phyloP scores from a whole-genome alignment of 2,888 invertebrate genomes.

The Gymnoscelis rufifasciata region DNA sequence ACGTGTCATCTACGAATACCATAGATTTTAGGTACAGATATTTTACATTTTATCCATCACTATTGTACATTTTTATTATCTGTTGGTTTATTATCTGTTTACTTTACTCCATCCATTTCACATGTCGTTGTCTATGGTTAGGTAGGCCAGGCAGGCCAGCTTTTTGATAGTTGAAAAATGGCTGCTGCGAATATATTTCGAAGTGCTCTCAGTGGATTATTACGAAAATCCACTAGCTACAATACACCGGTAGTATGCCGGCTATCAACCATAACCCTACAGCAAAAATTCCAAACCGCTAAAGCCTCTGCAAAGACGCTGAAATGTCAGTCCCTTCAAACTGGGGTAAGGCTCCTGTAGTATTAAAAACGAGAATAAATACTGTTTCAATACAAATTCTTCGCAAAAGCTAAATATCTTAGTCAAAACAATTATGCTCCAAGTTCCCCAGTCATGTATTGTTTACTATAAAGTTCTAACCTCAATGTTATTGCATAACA shows the following conservation, averaged over 20 bases:
- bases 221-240: slow-evolving; percentile 61
- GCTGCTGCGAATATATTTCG: slow-evolving; percentile 70
- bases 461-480: slow-evolving; percentile 48
- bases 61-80: neutral
- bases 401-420: neutral
- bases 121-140: slow-evolving; percentile 20
- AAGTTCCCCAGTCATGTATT: neutral
- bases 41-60: no score
- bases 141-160: slow-evolving; percentile 12
- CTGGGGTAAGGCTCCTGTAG: slow-evolving; percentile 56
- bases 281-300: slow-evolving; percentile 58
- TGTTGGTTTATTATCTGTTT: neutral
- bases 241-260: slow-evolving; percentile 66
- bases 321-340: slow-evolving; percentile 46
- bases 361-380: slow-evolving; percentile 39
- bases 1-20: slow-evolving; percentile 39
- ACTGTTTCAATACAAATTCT: neutral
- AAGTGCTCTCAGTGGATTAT: slow-evolving; percentile 67
- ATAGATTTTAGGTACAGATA: neutral
- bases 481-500: slow-evolving; percentile 76
- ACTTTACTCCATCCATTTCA: neutral
- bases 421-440: neutral
- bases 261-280: slow-evolving; percentile 61
- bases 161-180: slow-evolving; percentile 60
- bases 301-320: slow-evolving; percentile 46